Evolutionary conservation across 1,140 invertebrate genomes (phyloP), one percentile per base, ranked within the genome.

Genomic region (Grapholita molesta): DNA sequence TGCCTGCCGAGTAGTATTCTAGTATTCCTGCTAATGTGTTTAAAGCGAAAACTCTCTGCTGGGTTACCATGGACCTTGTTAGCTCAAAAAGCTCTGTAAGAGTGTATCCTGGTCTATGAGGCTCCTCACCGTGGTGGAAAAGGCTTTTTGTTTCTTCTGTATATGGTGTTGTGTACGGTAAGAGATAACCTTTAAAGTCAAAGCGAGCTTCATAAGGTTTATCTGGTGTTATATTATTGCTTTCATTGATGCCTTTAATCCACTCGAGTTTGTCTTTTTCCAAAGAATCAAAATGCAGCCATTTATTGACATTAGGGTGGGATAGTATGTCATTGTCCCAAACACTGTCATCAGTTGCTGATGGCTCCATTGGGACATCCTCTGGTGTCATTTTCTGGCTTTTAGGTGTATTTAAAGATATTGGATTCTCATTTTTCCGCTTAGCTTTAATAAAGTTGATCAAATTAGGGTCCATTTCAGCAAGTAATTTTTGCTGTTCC

Each of bases 41-140:
- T 32, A 98, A 86, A 12, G 97, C 96, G 42, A 96, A 92, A 2
- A 95, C 94, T 75, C 96, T 94, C 86, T 99, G 98, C 78, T 98
- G 97, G 28, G 93, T 76, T 83, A 95, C 82, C 92, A 96, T 89
- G 92, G 95, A 93, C 82, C 94, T 93, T 66, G 75, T 91, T 2
- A 98, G 86, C 73, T 96, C 95, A 79, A 98, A 94, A 0, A 99
- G 87, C 92, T 99, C 98, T 76, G 96, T 95, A 1, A 99, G 80
- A 1, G 96, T 95, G 83, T 99, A 99, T 0, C 97, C 97, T 15
- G 97, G 95, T 79, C 97, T 94, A 76, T 97, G 95, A 23, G 97
- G 96, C 89, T 99, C 97, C 77, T 97, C 96, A 1, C 97, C 97
- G 88, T 99, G 98, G 90, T 98, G 96, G 92, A 98, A 97, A 5